Percentiles rank a stretch among this genome's conserved stretches.
These are phyloP conservation scores for Drosophila jambulina DNA, from an alignment of 1,140 invertebrate genomes.

Conservation along the genomic window DNA sequence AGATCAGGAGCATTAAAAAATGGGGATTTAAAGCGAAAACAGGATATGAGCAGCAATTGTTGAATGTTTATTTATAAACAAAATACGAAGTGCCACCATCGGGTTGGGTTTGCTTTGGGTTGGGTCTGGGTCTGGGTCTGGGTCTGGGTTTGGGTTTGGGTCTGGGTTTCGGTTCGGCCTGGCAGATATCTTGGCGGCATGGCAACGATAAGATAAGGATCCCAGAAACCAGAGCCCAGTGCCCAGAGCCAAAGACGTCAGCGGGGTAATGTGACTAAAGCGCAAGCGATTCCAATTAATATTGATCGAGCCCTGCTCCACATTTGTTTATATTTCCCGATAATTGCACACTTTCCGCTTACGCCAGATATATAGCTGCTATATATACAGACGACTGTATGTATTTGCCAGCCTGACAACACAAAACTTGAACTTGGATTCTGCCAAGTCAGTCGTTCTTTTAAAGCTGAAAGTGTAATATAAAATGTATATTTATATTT, in stretches of 20 bases:
- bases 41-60: neutral
- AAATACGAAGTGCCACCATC: slow-evolving; percentile 9
- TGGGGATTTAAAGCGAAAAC: neutral
- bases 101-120: slow-evolving; percentile 1
- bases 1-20: too few species aligned
- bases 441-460: neutral
- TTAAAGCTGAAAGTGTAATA: too few species aligned
- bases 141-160: neutral
- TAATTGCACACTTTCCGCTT: slow-evolving; percentile 17
- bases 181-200: slow-evolving; percentile 22
- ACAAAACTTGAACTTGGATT: slow-evolving; percentile 10
- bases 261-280: slow-evolving; percentile 26
- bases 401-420: neutral
- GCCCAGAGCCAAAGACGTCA: slow-evolving; percentile 16
- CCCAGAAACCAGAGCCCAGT: neutral
- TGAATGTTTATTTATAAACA: slow-evolving; percentile 73
- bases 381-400: neutral
- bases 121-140: neutral
- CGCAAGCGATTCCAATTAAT: slow-evolving; percentile 37
- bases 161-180: neutral
- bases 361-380: slow-evolving; percentile 5
- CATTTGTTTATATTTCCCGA: slow-evolving; percentile 28
- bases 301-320: slow-evolving; percentile 15
- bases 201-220: slow-evolving; percentile 23
- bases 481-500: neutral